Conservation (phyloP, 1,140 invertebrate species). For the Pseudomyrmex cubaensis region DNA sequence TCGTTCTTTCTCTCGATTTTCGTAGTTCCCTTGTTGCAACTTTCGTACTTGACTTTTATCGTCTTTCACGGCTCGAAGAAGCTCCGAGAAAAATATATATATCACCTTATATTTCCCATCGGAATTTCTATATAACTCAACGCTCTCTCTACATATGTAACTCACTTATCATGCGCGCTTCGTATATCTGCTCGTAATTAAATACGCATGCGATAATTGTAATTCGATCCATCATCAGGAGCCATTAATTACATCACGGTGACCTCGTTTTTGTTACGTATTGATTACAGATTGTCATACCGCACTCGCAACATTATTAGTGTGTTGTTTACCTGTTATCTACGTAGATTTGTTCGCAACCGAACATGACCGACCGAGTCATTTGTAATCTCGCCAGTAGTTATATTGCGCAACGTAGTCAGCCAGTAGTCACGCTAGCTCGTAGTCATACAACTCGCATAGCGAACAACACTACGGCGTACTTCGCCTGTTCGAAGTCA, state of each 20-base stretch:
- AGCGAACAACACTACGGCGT: constrained; percentile 14
- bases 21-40: constrained; percentile 2
- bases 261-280: constrained; percentile 12
- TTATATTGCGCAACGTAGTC: constrained; percentile 34
- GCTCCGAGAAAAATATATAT: background rate
- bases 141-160: constrained; percentile 10
- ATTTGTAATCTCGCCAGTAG: constrained; percentile 45
- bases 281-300: constrained; percentile 26
- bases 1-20: constrained; percentile 6
- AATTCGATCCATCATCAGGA: background rate
- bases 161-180: background rate
- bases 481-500: constrained; percentile 25
- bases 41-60: background rate
- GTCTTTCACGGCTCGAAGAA: background rate
- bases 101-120: constrained; percentile 16
- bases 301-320: constrained; percentile 33
- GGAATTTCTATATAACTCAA: background rate
- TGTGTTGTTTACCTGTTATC: constrained; percentile 48
- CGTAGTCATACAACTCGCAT: background rate
- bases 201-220: background rate
- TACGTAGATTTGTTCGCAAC: constrained; percentile 35
- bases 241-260: constrained; percentile 18
- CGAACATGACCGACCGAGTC: background rate
- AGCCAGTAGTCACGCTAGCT: constrained; percentile 41
- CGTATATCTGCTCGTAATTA: background rate